These are phyloP conservation scores for Agonopterix subpropinquella DNA, from an alignment of 2,888 invertebrate genomes.

Conservation along the genomic window DNA sequence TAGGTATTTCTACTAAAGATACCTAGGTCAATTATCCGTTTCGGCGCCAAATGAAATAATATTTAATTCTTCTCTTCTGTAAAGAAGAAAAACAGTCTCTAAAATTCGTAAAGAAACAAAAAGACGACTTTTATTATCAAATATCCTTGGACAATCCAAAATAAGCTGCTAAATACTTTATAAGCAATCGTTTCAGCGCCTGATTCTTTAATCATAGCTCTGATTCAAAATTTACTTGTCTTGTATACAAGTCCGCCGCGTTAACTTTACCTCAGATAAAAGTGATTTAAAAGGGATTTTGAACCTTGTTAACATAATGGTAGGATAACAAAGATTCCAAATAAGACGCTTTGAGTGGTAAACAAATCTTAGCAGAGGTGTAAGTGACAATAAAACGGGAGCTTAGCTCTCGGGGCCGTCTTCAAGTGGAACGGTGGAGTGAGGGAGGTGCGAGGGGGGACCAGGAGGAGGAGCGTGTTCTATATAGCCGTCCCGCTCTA, in stretches of 20 bases:
- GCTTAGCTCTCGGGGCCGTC: slow-evolving; percentile 71
- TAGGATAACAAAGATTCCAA: slow-evolving; percentile 26
- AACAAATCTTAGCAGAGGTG: slow-evolving; percentile 63
- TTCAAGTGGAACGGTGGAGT: slow-evolving; percentile 56
- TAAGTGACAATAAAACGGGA: slow-evolving; percentile 74
- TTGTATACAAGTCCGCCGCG: slow-evolving; percentile 29
- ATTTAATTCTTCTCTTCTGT: too few species aligned
- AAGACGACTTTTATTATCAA: slow-evolving; percentile 37
- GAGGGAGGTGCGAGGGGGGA: slow-evolving; percentile 26
- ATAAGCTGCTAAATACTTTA: slow-evolving; percentile 61
- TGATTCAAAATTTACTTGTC: slow-evolving; percentile 63
- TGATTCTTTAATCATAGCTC: slow-evolving; percentile 62
- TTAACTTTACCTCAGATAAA: slow-evolving; percentile 7
- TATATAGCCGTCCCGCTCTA: slow-evolving; percentile 41
- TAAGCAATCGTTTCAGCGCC: slow-evolving; percentile 62
- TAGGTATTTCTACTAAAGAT: too few species aligned
- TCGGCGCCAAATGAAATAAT: not conserved
- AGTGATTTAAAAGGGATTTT: slow-evolving; percentile 17
- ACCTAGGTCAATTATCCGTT: too few species aligned
- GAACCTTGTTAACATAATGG: slow-evolving; percentile 20
- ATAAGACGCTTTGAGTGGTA: slow-evolving; percentile 33
- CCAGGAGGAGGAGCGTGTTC: slow-evolving; percentile 47
- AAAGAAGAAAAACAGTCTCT: not conserved
- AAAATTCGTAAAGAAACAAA: slow-evolving; percentile 26
- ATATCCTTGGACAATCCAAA: slow-evolving; percentile 52